Base-by-base conservation (phyloP, 2,888 invertebrate genomes). In the Patella depressa region DNA sequence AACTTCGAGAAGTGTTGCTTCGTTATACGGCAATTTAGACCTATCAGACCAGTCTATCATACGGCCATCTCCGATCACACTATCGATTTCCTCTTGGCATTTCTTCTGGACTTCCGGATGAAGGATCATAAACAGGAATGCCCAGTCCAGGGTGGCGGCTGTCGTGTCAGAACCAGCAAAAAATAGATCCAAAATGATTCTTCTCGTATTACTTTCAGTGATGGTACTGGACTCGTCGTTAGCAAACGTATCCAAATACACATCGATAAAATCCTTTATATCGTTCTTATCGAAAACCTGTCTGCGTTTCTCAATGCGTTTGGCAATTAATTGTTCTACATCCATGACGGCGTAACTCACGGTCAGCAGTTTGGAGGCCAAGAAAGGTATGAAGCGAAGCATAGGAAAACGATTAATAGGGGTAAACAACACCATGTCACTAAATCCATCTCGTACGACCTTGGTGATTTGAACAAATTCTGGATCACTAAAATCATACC, bases 101-200 rank as follows among this genome's bases (percentile, higher is more conserved):
- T 75, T 75, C 53, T 73, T 45, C 71, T 81, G 86, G 71, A 81
- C 76, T 12, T 83, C 81, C 2, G 80, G 81, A 74, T 81, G 75
- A 2, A 74, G 75, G n/a, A 80, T 78, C 79, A 83, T 73, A 75
- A 80, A 83, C 4, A 85, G 80, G 12, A 83, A 24, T 1, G 74
- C 72, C 85, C 85, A 85, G 11, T 73, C 55, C 15, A 85, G 29
- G 11, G 85, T 79, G 2, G 74, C 77, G 70, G 82, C 73, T 17
- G 80, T 75, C 12, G 83, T 84, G 73, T 84, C 85, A 29, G 81
- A 78, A 3, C 85, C 85, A 15, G 84, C 83, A 0, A 80, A 79
- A 2, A 85, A 78, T 76, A 82, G 74, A n/a, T 84, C 84, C 74
- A 81, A 75, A 12, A 83, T 78, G 3, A 82, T 84, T 14, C 70